Evolutionary conservation across 2,797 vertebrate genomes (phyloP), one percentile per base, ranked within the genome.

Genomic region (Pachyuromys duprasi): DNA sequence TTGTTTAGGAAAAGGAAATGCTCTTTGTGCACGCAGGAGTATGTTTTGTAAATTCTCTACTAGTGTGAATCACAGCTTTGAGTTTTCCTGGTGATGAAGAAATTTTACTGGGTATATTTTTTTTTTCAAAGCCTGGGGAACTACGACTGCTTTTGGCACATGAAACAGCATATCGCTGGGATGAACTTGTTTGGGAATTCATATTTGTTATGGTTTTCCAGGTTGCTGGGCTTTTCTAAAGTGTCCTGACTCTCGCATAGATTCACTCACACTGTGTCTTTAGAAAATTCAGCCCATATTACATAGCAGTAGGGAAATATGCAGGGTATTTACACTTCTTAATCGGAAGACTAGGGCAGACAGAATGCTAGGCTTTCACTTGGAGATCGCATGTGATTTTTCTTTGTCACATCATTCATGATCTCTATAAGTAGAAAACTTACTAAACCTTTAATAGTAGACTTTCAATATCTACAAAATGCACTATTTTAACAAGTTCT

Each of bases 91-190:
- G 82, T n/a, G 78, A 94, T 75, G 84, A 86, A 93, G n/a, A 96
- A 95, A 96, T 96, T 96, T 97, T 96, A 92, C 72, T 96, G 93
- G 84, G 70, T 75, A 53, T 94, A 97, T 96, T 95, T 95, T 97
- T 75, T 45, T 57, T 96, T 75, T 96, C 86, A 87, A 89, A 91
- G 79, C 83, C 82, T 89, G 14, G 53, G 87, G 90, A 96, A 92
- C 70, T 81, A 36, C 93, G 96, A 69, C 76, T 31, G 60, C 70
- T 96, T 97, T 94, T 97, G 96, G 95, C 96, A 93, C 87, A 87
- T 55, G 94, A 97, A 75, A 80, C 74, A 96, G 96, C 93, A 74
- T 28, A 78, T 82, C 45, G 92, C 88, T 91, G 92, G 88, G 62
- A 95, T 81, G 57, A 49, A 92, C 60, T 76, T 96, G 94, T 96